phyloP scores from a whole-genome alignment of 2,113 vertebrate species.

The Tetrao urogallus region DNA sequence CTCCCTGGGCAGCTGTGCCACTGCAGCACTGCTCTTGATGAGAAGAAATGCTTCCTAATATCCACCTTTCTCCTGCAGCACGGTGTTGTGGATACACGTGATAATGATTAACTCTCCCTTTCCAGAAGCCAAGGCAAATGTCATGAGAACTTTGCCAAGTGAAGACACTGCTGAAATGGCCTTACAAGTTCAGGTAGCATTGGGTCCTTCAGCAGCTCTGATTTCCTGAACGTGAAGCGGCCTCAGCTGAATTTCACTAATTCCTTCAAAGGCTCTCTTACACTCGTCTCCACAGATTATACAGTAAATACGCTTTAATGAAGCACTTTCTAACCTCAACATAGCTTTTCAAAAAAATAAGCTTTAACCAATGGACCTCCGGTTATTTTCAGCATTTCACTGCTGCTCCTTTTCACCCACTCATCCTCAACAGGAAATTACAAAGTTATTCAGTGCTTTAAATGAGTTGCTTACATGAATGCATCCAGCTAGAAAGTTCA shows the following conservation, averaged over 20 bases:
- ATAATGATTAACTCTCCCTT: background rate
- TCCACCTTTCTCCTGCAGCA: background rate
- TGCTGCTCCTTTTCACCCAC: background rate
- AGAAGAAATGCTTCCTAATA: too few relatives aligned
- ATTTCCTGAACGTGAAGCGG: background rate
- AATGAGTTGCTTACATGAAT: background rate
- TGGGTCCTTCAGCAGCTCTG: background rate
- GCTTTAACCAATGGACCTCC: conserved; percentile 7
- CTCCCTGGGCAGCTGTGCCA: too few relatives aligned
- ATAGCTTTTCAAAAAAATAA: background rate
- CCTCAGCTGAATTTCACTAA: conserved; percentile 15
- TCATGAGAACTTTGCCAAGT: accelerated
- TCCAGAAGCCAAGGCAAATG: background rate
- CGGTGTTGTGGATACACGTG: accelerated
- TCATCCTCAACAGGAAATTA: background rate
- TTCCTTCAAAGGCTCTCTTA: conserved; percentile 48
- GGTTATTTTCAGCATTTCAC: background rate
- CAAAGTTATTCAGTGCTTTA: background rate
- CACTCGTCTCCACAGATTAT: conserved; percentile 26
- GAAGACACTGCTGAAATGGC: background rate
- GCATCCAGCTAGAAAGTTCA: background rate
- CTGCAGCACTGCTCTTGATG: too few relatives aligned
- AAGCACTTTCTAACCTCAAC: conserved; percentile 5
- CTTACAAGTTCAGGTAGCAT: accelerated
- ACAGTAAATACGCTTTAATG: background rate